Evolutionary conservation across 2,113 vertebrate genomes (phyloP), one percentile per base, ranked within the genome.

Genomic region (Trachemys scripta): DNA sequence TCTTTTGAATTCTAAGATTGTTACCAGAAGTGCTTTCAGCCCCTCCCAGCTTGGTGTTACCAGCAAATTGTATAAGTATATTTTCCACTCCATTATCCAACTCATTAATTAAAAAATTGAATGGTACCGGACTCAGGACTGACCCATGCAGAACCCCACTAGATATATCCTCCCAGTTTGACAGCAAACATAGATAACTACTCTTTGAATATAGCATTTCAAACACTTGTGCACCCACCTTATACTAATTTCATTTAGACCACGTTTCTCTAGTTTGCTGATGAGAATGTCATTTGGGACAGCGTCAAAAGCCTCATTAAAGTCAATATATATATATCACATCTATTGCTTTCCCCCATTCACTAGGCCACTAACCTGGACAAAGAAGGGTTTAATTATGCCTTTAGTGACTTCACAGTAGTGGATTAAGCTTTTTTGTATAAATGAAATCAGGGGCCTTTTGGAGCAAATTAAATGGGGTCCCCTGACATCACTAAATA

Each of bases 401-500:
- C n/a, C 42, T 78, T 78, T 14, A 47, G 42, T 78, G 85, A n/a
- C 22, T 31, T 47, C 42, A 59, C 1, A 22, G 31, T 22, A 81
- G 47, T 24, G 38, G 10, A 8, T 88, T 10, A 53, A 89, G 35
- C 59, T 69, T 9, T 35, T 5, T 25, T 16, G 50, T 76, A 85
- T 24, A 62, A 95, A 25, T 0, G 2, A n/a, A 88, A 85, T 12
- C 10, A 42, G 1, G 2, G 8, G 25, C 31, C 1, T 85, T 57
- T 20, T 4, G 9, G 80, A 94, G 59, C 22, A n/a, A 20, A 87
- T 83, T 51, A 12, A 47, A 17, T 3, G n/a, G 78, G 88, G 82
- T 79, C 87, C 50, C 59, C 54, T 87, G 24, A 9, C 13, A 87
- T 54, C 27, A 50, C 3, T 10, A 57, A 78, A 81, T 22, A 10